Conservation (phyloP, 2,797 vertebrate genomes). For the Brachyalestes nurse region DNA sequence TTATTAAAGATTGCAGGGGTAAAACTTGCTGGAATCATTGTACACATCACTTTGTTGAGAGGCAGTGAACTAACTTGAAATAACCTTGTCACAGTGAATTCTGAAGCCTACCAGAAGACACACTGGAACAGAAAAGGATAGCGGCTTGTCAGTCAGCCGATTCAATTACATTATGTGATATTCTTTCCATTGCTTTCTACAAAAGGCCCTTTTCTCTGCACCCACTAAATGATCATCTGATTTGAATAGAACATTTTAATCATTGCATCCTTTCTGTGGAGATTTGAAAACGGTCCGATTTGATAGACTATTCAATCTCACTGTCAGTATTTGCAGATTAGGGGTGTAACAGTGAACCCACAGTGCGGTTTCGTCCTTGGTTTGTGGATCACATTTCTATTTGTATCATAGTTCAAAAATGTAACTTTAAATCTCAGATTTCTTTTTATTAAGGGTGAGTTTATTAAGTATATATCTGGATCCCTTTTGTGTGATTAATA, state of each 20-base stretch:
- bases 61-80: slow-evolving; percentile 2
- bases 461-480: too few species aligned
- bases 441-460: too few species aligned
- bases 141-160: neutral
- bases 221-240: neutral
- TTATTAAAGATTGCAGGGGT: slow-evolving; percentile 8
- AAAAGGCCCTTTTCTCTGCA: neutral
- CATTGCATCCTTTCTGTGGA: neutral
- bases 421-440: too few species aligned
- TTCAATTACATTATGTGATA: slow-evolving; percentile 14
- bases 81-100: slow-evolving; percentile 5
- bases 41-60: slow-evolving; percentile 13
- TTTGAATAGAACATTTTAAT: neutral
- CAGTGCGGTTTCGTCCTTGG: too few species aligned
- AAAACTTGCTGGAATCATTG: slow-evolving; percentile 18
- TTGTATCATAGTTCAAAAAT: too few species aligned
- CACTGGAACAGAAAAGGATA: neutral
- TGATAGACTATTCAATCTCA: too few species aligned
- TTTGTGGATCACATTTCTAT: too few species aligned
- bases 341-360: too few species aligned
- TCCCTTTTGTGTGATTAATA: too few species aligned
- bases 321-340: too few species aligned
- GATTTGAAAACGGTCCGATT: neutral
- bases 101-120: neutral
- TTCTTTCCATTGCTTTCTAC: neutral